Evolutionary conservation across 2,888 invertebrate species (phyloP), one percentile per base, ranked within the genome.

Genomic region (Anthophora plumipes): DNA sequence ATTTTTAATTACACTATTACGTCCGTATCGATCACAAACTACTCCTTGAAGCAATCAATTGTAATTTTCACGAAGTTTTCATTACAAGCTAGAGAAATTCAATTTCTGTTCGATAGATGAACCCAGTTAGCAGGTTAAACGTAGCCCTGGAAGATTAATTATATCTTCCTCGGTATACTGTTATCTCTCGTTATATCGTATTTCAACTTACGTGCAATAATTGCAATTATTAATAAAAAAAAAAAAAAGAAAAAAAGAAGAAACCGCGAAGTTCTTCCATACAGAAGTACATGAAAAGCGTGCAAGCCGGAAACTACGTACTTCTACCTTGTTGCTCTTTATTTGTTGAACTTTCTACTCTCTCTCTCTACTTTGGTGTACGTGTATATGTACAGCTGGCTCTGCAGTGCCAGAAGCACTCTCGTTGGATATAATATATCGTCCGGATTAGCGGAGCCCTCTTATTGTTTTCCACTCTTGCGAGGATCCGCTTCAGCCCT

Each of bases 381-480:
- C 14, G n/a, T 46, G 25, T 59, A 54, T 61, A 67, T 52, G n/a
- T 74, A 73, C 68, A 71, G 72, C 74, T 74, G 77, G 70, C 84
- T 64, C 31, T 17, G 20, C 74, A 71, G 57, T 76, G 76, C 76
- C 77, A 85, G 82, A 88, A 92, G 89, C 93, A 92, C 91, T 92
- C 92, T 89, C 89, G 88, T 91, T 91, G 89, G 90, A 90, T 91
- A 92, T 92, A 93, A 93, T 92, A 91, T 92, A 93, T 92, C 90
- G 92, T 89, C 82, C 86, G 91, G 92, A 93, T 93, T 92, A 93
- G 89, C 86, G 86, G 89, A 89, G 89, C 88, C 90, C 90, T 90
- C 92, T 93, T 92, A 93, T 93, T 93, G 92, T 93, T 93, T 93
- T 92, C 92, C 91, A 91, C 92, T 92, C 90, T 89, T 88, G 89